Base-by-base conservation (phyloP, 2,113 vertebrate genomes). In the Holacanthus passer region DNA sequence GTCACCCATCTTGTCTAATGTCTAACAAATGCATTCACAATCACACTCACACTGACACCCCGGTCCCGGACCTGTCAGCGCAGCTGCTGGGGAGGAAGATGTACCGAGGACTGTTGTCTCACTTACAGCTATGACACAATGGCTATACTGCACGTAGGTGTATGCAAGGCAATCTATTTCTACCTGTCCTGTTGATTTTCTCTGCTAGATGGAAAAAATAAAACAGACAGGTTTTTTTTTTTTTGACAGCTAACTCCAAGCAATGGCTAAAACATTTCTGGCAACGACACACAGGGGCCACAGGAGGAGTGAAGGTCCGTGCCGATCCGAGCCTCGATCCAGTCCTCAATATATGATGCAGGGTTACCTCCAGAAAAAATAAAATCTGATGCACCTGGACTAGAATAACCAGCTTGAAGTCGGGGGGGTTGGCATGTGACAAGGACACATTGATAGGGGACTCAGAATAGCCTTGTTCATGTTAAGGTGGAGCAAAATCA, bases 151-250 rank as follows among this genome's bases (percentile, higher is more conserved):
- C 86, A 84, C 48, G 81, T 90, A 91, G 89, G 88, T 89, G 86
- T 88, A 91, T 79, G 89, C 88, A 89, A 91, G 88, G 77, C 84
- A 89, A 93, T 91, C 82, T 91, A 90, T 91, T 91, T 89, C 75
- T 73, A 13, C 60, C 70, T 75, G 64, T 76, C 71, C 79, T 65
- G 71, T 79, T 62, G 55, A 71, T 89, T 84, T 82, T 83, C 68
- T 70, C 48, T 37, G 43, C 66, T 52, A 14, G 47, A 80, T n/a
- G 17, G 2, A 50, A 29, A 48, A 73, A 8, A 32, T 45, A 45
- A 53, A 39, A 13, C 11, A 7, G 22, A 66, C 45, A 83, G 52
- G 55, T 65, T 58, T 74, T 52, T 69, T 84, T 89, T 55, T 74
- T 53, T 69, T 84, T 89, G 86, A 92, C 87, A 92, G 72, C 63